Evolutionary conservation across 2,797 vertebrate species (phyloP), one percentile per base, ranked within the genome.

Genomic region (Myotis planiceps): DNA sequence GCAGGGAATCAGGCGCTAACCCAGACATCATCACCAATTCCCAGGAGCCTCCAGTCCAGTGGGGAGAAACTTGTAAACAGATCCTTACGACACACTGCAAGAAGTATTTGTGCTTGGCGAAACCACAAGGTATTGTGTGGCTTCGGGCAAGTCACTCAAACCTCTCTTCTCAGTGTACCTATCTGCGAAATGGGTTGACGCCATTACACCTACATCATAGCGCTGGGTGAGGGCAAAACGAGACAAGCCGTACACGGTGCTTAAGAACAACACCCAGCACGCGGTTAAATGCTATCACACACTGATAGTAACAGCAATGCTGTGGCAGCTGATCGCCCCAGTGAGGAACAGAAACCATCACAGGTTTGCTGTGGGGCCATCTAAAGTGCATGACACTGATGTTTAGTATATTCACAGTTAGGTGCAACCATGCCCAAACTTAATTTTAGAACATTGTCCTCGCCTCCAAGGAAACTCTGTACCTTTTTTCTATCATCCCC

Each of bases 51-150:
- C 23, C 34, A 5, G 39, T 25, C 21, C 25, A 7, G 49, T 0
- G 51, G 92, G 65, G 58, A 75, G 60, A 71, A 60, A 51, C 63
- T 16, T 49, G 65, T 79, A 78, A 95, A 85, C 89, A 95, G 84
- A 53, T 34, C 49, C 68, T 65, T 47, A 66, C 0, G 18, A 84
- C 66, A 68, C 32, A 65, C 10, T 51, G 37, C 19, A 45, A 68
- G 51, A 80, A 37, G 37, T 8, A 0, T 51, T 29, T 34, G 1
- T 1, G 9, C 69, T 42, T 45, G 78, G 83, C 5, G 53, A 9
- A 80, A 82, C 15, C 65, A 16, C 86, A 37, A 25, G 19, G 18
- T 18, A 21, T 58, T 23, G 29, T 51, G 53, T 16, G 13, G 51
- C 89, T 16, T 25, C 3, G 2, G 78, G 32, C 27, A 80, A 78